Evolutionary conservation across 1,140 invertebrate genomes (phyloP), one percentile per base, ranked within the genome.

Genomic region (Homalodisca vitripennis): DNA sequence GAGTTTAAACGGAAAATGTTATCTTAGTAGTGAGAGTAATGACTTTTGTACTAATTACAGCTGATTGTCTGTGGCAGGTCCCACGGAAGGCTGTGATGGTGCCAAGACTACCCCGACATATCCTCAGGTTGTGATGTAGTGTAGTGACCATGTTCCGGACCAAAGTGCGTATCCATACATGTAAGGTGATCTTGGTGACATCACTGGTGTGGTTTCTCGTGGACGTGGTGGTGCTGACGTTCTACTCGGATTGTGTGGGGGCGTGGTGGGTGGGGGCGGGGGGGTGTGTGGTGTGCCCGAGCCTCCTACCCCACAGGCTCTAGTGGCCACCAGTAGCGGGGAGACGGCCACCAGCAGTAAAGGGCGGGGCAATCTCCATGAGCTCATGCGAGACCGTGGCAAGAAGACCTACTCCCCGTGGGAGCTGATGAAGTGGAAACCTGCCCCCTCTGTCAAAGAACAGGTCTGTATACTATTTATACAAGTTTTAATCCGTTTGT

Each of bases 151-250:
- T 92, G 89, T 91, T 93, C 78, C 87, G 91, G 77, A 90, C 89
- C 77, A 92, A 92, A 84, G 87, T 95, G 78, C 88, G 93, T 77
- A 91, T 94, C 81, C 93, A 96, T 80, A 96, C 94, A 67, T 98
- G 94, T 81, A 93, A 95, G 78, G 92, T 98, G 72, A 92, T 99
- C 73, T 81, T 98, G 71, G 83, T 95, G 72, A 98, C 97, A 69
- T 98, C 96, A 0, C 82, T 99, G 67, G 93, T 96, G 47, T 98
- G 97, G 97, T 90, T 98, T 75, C 84, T 98, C 74, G 85, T 98
- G 41, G 95, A 96, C 81, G 93, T 97, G 26, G 87, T 92, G 66
- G 82, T 98, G 34, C 84, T 99, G 55, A 94, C 95, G 81, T 91
- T 95, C 80, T 98, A 95, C 81, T 94, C 94, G 30, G 96, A 98